Conservation (phyloP, 30 jellyfish, hydroid and myxozoan species). For the Aurelia sp. region DNA sequence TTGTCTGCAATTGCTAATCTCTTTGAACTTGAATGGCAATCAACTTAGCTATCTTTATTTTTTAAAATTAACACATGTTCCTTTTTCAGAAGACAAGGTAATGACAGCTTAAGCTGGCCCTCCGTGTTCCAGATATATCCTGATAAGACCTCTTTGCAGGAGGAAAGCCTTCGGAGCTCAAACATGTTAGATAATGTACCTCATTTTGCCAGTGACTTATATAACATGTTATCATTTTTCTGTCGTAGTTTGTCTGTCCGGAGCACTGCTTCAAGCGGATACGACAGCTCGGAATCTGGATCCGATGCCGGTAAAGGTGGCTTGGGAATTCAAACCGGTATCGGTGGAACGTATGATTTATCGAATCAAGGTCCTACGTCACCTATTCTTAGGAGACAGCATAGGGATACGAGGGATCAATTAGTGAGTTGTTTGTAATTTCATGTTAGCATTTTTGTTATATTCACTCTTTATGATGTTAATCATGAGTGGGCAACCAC, state of each 20-base stretch:
- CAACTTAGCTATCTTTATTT: no score
- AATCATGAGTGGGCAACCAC: no score
- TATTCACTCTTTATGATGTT: neutral
- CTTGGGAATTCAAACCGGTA: slow-evolving; percentile 47
- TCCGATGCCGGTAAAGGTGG: slow-evolving; percentile 61
- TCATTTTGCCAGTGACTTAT: no score
- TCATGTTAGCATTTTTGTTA: neutral
- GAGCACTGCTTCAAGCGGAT: slow-evolving; percentile 91
- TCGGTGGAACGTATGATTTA: slow-evolving; percentile 40
- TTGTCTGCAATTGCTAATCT: no score
- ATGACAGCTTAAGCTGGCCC: no score
- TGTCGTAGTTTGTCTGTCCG: slow-evolving; percentile 62
- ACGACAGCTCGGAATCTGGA: slow-evolving; percentile 96
- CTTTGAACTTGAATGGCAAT: no score
- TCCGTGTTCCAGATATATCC: no score
- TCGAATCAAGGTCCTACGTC: slow-evolving; percentile 65
- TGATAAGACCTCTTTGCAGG: no score
- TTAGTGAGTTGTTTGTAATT: slow-evolving; percentile 48
- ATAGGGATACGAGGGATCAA: slow-evolving; percentile 70
- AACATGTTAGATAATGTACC: no score
- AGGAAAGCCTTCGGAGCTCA: no score
- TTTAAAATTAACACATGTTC: no score
- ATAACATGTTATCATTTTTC: neutral
- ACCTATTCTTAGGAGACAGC: slow-evolving; percentile 70
- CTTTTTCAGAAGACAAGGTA: no score